These are phyloP conservation scores for Poecilia gillii DNA, from an alignment of 2,797 vertebrate genomes.

Conservation along the genomic window DNA sequence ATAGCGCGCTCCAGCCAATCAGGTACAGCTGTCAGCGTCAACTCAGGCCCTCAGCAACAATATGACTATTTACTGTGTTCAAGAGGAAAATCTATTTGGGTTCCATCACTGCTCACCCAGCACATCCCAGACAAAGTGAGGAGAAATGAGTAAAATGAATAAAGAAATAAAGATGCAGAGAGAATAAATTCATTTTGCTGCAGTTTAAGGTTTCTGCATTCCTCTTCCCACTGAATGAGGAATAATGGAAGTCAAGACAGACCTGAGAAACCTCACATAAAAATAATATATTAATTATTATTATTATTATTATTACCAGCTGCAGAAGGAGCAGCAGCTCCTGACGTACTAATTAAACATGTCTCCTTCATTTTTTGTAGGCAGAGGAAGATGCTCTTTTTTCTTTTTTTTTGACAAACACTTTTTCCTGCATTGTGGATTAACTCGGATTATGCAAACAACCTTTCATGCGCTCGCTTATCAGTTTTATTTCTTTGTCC, in stretches of 20 bases:
- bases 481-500: constrained; percentile 71
- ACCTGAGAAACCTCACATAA: not conserved
- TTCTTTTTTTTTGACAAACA: constrained; percentile 42
- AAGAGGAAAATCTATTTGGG: constrained; percentile 53
- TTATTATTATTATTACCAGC: not conserved
- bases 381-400: constrained; percentile 48
- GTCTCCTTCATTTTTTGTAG: constrained; percentile 26
- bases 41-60: constrained; percentile 82
- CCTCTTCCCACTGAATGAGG: not conserved
- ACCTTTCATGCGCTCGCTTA: constrained; percentile 50
- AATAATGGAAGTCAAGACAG: constrained; percentile 1
- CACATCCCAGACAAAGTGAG: constrained; percentile 9
- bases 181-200: not conserved
- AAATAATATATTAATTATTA: no score
- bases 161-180: not conserved
- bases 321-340: constrained; percentile 29
- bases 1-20: constrained; percentile 70
- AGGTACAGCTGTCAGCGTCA: constrained; percentile 57
- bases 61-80: constrained; percentile 74
- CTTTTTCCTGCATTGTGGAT: constrained; percentile 65
- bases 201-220: not conserved
- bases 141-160: not conserved
- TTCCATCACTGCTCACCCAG: constrained; percentile 33
- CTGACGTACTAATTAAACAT: constrained; percentile 25
- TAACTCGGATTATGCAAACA: constrained; percentile 75